A percentile compares a stretch with the other conserved stretches of the same genome.
phyloP scores from a whole-genome alignment of 2,797 vertebrate genomes.

The Acrossocheilus fasciatus region DNA sequence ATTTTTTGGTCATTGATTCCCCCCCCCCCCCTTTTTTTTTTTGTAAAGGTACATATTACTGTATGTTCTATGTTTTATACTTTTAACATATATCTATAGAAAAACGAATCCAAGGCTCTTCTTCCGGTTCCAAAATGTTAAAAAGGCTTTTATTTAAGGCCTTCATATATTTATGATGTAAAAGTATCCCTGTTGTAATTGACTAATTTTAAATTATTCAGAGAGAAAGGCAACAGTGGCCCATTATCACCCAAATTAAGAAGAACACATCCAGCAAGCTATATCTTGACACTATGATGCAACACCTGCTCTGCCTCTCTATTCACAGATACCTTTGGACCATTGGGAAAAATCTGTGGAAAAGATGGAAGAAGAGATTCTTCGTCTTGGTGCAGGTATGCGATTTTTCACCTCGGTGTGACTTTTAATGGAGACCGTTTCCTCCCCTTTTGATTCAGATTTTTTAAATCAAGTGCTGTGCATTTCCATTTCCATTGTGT shows the following conservation, averaged over 20 bases:
- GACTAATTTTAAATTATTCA: neutral
- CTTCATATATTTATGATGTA: neutral
- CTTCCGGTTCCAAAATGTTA: no score
- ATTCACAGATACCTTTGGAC: slow-evolving; percentile 92
- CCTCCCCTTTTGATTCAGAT: neutral
- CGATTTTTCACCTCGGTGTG: neutral
- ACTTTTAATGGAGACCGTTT: slow-evolving; percentile 11
- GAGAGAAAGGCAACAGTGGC: neutral
- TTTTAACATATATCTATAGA: neutral
- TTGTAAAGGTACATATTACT: neutral
- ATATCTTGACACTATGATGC: slow-evolving; percentile 32
- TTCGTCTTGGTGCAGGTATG: slow-evolving; percentile 98
- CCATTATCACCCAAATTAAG: slow-evolving; percentile 30
- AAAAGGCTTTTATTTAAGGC: no score
- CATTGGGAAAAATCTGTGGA: slow-evolving; percentile 98
- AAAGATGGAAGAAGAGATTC: slow-evolving; percentile 99
- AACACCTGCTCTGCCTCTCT: slow-evolving; percentile 32
- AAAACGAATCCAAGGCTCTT: no score
- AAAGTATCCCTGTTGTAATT: neutral
- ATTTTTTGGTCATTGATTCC: neutral
- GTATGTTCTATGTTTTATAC: neutral
- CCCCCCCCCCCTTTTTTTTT: neutral
- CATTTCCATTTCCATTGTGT: slow-evolving; percentile 15
- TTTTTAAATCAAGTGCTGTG: slow-evolving; percentile 18
- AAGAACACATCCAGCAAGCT: slow-evolving; percentile 28